phyloP scores from a whole-genome alignment of 2,888 invertebrate genomes.

The Leptogaster cylindrica region DNA sequence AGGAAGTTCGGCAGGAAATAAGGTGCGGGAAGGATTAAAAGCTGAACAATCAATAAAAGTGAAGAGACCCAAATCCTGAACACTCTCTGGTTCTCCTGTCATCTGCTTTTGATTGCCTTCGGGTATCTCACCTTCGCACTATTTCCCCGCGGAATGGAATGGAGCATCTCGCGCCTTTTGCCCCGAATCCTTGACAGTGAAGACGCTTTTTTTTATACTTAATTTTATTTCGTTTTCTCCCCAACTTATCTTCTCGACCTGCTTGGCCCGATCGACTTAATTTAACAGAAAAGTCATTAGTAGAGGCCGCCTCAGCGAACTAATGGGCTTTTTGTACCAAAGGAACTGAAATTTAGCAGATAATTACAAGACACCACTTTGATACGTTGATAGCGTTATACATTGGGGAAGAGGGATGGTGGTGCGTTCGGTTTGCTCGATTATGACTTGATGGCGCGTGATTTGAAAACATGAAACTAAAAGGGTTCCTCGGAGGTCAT shows the following conservation, averaged over 20 bases:
- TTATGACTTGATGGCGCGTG: constrained; percentile 39
- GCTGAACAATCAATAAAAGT: constrained; percentile 20
- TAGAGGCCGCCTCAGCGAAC: constrained; percentile 27
- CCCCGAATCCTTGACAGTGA: constrained; percentile 15
- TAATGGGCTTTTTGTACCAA: constrained; percentile 46
- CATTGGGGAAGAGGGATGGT: neutral
- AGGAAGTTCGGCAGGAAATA: neutral
- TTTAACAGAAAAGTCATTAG: constrained; percentile 45
- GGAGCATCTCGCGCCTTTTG: neutral
- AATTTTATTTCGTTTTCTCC: too few relatives aligned
- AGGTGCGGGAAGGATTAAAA: constrained; percentile 20
- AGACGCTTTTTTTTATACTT: constrained; percentile 10
- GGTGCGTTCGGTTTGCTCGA: constrained; percentile 7
- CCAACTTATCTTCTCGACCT: too few relatives aligned
- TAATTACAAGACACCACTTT: constrained; percentile 41
- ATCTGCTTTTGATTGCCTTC: constrained; percentile 23
- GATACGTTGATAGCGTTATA: constrained; percentile 5
- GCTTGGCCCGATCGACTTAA: too few relatives aligned
- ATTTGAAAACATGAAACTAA: constrained; percentile 35
- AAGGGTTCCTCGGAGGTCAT: constrained; percentile 9
- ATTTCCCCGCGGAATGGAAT: constrained; percentile 12
- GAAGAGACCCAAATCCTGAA: neutral
- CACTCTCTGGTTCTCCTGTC: constrained; percentile 1
- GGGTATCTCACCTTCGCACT: constrained; percentile 24
- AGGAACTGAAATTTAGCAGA: constrained; percentile 44